These are phyloP conservation scores for Clupea harengus DNA, from an alignment of 2,113 vertebrate species.

Conservation along the genomic window DNA sequence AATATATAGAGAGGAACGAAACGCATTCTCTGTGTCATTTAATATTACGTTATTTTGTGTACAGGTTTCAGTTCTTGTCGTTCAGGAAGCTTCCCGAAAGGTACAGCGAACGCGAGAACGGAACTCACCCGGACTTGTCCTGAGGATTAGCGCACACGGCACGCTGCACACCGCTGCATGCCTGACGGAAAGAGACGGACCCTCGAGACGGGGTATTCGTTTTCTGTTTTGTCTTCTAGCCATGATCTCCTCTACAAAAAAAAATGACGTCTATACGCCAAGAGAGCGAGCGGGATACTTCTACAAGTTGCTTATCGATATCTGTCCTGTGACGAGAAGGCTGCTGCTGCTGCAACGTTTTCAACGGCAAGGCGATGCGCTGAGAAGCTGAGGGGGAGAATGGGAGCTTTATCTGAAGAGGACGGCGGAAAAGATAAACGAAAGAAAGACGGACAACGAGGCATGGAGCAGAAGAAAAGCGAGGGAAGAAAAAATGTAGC, in stretches of 20 bases:
- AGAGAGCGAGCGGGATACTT: neutral
- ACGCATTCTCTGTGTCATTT: neutral
- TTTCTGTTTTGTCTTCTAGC: constrained; percentile 15
- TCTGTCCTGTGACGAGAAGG: neutral
- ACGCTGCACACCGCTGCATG: constrained; percentile 1
- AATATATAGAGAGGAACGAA: neutral
- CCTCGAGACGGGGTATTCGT: neutral
- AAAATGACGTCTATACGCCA: neutral
- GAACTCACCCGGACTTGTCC: constrained; percentile 27
- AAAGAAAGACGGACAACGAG: neutral
- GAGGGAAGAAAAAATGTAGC: constrained; percentile 42
- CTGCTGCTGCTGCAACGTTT: neutral
- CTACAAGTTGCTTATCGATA: neutral
- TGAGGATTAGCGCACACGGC: neutral
- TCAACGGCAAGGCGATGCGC: neutral
- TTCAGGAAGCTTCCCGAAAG: neutral
- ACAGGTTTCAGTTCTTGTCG: neutral
- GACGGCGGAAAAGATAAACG: neutral
- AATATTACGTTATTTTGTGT: neutral
- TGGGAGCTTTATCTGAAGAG: neutral
- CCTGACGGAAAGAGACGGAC: constrained; percentile 11
- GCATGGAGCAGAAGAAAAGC: constrained; percentile 31
- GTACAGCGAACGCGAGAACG: neutral
- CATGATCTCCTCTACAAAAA: neutral
- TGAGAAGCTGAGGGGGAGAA: neutral